These are phyloP conservation scores for Pituophis catenifer DNA, from an alignment of 2,113 vertebrate genomes.

Conservation along the genomic window DNA sequence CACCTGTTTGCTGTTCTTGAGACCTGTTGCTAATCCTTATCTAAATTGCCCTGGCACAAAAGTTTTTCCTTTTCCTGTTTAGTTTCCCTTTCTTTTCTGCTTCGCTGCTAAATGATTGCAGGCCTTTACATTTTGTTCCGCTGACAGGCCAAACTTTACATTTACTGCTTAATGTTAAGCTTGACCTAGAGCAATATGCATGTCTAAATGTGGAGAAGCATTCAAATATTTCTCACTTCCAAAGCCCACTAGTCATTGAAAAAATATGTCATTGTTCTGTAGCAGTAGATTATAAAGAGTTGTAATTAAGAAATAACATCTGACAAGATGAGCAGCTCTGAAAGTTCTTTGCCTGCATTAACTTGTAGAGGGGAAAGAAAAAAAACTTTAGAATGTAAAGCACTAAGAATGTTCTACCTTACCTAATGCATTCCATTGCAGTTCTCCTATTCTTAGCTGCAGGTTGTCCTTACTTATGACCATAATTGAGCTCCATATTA, in stretches of 20 bases:
- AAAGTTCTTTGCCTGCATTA: background rate
- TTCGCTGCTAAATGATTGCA: background rate
- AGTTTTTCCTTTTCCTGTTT: background rate
- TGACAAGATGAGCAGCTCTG: constrained; percentile 16
- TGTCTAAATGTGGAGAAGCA: constrained; percentile 2
- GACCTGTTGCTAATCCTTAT: no score
- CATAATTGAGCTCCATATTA: no score
- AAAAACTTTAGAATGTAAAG: no score
- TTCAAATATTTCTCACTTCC: background rate
- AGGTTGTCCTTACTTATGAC: no score
- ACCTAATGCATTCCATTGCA: background rate
- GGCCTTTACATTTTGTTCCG: background rate
- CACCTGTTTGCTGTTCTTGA: no score
- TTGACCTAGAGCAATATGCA: background rate
- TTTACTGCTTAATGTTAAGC: background rate
- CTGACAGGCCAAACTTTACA: background rate
- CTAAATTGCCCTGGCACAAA: no score
- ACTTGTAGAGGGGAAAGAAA: background rate
- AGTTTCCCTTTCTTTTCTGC: background rate
- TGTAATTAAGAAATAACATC: background rate
- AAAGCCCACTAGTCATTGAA: constrained; percentile 5
- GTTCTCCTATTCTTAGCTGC: no score
- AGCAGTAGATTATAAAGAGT: constrained; percentile 13
- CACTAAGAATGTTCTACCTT: background rate
- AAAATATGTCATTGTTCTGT: constrained; percentile 21